Base-by-base conservation (phyloP, 2,888 invertebrate genomes). In the Vanessa cardui region DNA sequence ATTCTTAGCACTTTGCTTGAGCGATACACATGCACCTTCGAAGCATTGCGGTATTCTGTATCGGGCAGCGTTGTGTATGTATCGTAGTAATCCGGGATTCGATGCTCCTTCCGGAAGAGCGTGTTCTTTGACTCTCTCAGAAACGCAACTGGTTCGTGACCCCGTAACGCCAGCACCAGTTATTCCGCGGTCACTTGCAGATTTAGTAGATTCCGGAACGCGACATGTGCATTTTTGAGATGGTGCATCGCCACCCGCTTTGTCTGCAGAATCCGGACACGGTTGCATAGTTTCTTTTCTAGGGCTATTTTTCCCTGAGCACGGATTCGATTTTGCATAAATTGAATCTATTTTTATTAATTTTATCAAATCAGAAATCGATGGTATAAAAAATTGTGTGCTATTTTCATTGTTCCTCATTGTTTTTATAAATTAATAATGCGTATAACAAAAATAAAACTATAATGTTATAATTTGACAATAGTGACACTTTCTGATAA, bases 111-210 rank as follows among this genome's bases (percentile, higher is more conserved):
- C 66, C 0, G 90, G 90, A 0, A 90, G 76, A 49, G 80, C 80
- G 0, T 79, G 71, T 6, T 80, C 80, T 63, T 81, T 83, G 0
- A 78, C 82, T 62, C 76, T 67, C 0, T 80, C 81, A 64, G 73
- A 64, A 18, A 76, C 69, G 5, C 80, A 76, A 21, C 83, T 83
- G 0, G 83, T 79, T n/a, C 92, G 83, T 12, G 92, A 89, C 6
- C 92, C 92, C 1, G 89, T 87, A 16, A 92, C 87, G 2, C 92
- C 91, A 2, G 91, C 92, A 0, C 92, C 92, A 0, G 92, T 88
- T 74, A 88, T 92, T 4, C 92, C 92, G n/a, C 90, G 81, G 70
- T 91, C 85, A 12, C 77, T 66, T 3, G 77, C 76, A 0, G 75
- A 82, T 68, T 78, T 79, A 44, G 84, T 83, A 6, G 70, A 70